A percentile compares a stretch with the other conserved stretches of the same genome.
These are phyloP conservation scores for Eilema depressum DNA, from an alignment of 2,888 invertebrate genomes.

Conservation along the genomic window DNA sequence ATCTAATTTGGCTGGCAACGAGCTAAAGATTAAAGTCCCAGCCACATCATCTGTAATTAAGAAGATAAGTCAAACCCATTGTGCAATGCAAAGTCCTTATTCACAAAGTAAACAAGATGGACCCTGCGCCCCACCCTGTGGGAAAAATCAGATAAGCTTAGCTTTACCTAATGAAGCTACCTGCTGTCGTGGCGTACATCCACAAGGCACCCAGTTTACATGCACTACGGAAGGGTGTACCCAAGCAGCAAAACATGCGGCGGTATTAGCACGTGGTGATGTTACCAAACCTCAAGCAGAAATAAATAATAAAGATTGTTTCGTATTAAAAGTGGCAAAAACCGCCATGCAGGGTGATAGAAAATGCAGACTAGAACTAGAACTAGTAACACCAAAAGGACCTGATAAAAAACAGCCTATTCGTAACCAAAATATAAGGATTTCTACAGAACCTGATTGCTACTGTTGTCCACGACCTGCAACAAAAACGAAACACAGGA, in stretches of 20 bases:
- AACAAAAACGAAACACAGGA: constrained; percentile 61
- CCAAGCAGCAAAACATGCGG: constrained; percentile 70
- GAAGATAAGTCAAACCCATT: constrained; percentile 82
- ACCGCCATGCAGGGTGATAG: constrained; percentile 88
- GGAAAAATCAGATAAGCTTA: constrained; percentile 79
- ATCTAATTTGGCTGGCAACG: constrained; percentile 76
- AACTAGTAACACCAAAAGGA: constrained; percentile 89
- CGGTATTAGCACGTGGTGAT: constrained; percentile 67
- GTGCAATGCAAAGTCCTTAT: constrained; percentile 75
- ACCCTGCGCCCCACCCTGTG: constrained; percentile 74
- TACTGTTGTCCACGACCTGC: constrained; percentile 66
- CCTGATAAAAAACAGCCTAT: constrained; percentile 85
- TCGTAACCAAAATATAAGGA: constrained; percentile 64
- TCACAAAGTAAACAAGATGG: constrained; percentile 60
- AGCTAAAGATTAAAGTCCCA: constrained; percentile 82
- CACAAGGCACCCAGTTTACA: constrained; percentile 76
- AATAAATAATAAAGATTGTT: constrained; percentile 68
- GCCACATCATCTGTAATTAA: constrained; percentile 75
- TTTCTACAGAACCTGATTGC: constrained; percentile 77
- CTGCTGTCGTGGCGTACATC: constrained; percentile 71
- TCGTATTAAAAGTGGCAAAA: constrained; percentile 90
- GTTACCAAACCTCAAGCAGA: constrained; percentile 62
- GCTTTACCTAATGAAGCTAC: constrained; percentile 71
- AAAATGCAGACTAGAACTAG: constrained; percentile 89
- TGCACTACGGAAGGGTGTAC: constrained; percentile 81